phyloP scores from a whole-genome alignment of 1,140 invertebrate species.

The Aplysia californica region DNA sequence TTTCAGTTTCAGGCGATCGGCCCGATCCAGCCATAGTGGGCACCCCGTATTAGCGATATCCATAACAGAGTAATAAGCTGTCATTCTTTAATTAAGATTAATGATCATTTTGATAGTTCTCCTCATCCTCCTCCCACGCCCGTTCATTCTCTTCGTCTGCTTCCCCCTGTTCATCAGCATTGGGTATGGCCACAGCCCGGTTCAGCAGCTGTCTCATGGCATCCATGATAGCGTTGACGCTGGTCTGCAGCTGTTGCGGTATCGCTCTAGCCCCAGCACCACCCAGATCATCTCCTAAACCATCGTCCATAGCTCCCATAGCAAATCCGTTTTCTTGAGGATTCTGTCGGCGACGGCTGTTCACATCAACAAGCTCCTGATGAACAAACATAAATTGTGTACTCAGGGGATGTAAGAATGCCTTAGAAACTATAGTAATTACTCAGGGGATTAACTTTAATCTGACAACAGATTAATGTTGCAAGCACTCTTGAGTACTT shows the following conservation, averaged over 20 bases:
- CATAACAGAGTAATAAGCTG: constrained; percentile 3
- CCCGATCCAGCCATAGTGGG: no score
- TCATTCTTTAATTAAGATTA: not conserved
- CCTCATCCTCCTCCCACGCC: constrained; percentile 14
- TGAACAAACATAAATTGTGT: not conserved
- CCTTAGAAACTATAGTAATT: not conserved
- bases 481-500: not conserved
- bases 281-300: not conserved
- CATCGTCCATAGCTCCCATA: not conserved
- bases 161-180: no score
- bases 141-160: constrained; percentile 7
- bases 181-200: no score
- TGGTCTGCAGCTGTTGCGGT: constrained; percentile 1
- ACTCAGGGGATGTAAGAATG: not conserved
- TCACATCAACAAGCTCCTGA: constrained; percentile 9
- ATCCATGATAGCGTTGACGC: constrained; percentile 25
- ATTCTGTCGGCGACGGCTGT: not conserved
- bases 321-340: no score
- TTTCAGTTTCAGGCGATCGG: no score
- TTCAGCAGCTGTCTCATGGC: constrained; percentile 21
- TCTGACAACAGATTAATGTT: not conserved
- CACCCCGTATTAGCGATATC: no score
- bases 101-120: not conserved
- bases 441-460: not conserved
- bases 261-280: not conserved